Conservation (phyloP, 2,113 vertebrate species). For the Amphiprion percula region DNA sequence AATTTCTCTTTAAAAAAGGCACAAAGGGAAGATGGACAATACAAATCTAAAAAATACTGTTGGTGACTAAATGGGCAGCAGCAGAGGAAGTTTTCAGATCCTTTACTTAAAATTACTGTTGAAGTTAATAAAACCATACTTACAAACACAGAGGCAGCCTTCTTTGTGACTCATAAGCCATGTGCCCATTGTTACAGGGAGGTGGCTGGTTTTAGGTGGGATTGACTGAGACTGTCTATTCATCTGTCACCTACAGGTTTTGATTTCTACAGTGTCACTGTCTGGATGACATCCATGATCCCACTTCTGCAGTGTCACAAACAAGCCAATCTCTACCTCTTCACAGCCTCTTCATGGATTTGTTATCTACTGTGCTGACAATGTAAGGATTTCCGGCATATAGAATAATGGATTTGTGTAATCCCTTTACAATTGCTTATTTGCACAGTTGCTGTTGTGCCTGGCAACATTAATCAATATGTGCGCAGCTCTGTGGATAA, state of each 20-base stretch:
- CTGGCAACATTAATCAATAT: conserved; percentile 52
- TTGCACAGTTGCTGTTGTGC: conserved; percentile 49
- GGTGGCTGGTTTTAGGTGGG: not conserved
- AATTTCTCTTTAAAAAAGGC: too few relatives aligned
- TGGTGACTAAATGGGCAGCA: too few relatives aligned
- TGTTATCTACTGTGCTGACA: conserved; percentile 48
- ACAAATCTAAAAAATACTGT: too few relatives aligned
- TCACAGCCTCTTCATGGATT: conserved; percentile 26
- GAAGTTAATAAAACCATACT: too few relatives aligned
- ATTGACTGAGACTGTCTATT: conserved; percentile 2
- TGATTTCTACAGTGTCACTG: conserved; percentile 20
- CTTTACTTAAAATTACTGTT: too few relatives aligned
- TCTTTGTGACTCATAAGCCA: not conserved
- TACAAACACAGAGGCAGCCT: not conserved
- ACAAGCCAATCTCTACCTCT: conserved; percentile 23
- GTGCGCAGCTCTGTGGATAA: conserved; percentile 9
- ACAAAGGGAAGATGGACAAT: too few relatives aligned
- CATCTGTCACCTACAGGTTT: conserved; percentile 14
- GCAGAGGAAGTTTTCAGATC: too few relatives aligned
- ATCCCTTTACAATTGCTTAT: conserved; percentile 64
- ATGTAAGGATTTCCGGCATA: conserved; percentile 19
- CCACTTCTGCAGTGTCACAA: conserved; percentile 39
- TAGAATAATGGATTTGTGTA: conserved; percentile 58
- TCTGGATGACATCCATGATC: conserved; percentile 39
- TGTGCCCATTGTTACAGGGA: not conserved